Evolutionary conservation across 2,888 invertebrate genomes (phyloP).

Genomic region (Drosophila tanythrix): DNA sequence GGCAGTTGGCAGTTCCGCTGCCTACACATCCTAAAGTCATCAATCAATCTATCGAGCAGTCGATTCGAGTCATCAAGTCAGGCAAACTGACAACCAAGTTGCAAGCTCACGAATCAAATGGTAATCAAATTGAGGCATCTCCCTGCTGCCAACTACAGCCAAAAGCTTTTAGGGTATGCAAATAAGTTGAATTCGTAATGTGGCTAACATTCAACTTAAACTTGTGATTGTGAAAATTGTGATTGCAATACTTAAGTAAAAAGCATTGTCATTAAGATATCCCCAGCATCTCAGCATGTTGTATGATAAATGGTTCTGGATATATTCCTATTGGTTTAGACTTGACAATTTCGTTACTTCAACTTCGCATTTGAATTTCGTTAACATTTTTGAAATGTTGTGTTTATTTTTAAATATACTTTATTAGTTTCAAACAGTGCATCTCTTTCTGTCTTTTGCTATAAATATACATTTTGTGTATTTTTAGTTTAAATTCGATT

Average conservation of each 20-base stretch:
- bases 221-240: slow-evolving; percentile 13
- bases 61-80: slow-evolving; percentile 76
- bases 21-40: slow-evolving; percentile 43
- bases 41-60: slow-evolving; percentile 62
- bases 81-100: slow-evolving; percentile 63
- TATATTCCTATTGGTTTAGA: background rate
- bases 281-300: background rate
- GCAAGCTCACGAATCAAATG: slow-evolving; percentile 74
- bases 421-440: background rate
- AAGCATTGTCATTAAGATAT: slow-evolving; percentile 5
- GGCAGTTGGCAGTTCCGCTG: slow-evolving; percentile 10
- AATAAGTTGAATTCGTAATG: slow-evolving; percentile 56
- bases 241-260: background rate
- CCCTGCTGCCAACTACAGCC: slow-evolving; percentile 33
- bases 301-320: background rate
- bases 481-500: background rate
- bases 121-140: slow-evolving; percentile 62
- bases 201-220: slow-evolving; percentile 16
- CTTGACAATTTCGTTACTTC: background rate
- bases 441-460: background rate
- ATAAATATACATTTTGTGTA: background rate
- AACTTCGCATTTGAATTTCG: background rate
- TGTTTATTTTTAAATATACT: background rate
- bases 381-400: background rate
- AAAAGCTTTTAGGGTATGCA: slow-evolving; percentile 65